Conservation (phyloP, 2,113 vertebrate genomes). For the Urocolius indicus region DNA sequence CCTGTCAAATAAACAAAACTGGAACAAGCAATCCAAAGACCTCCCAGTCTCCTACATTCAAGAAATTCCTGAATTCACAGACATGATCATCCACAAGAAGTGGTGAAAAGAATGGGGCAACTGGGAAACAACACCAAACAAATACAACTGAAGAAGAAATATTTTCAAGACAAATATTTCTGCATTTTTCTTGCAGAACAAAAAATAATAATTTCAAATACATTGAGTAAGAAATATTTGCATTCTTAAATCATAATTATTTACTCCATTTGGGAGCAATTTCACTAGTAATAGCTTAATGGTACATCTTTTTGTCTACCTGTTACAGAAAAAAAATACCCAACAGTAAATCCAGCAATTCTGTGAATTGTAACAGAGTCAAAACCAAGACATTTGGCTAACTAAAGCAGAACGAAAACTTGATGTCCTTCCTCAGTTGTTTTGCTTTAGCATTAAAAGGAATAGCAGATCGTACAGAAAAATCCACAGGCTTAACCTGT, state of each 20-base stretch:
- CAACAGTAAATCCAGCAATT: neutral
- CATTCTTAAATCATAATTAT: neutral
- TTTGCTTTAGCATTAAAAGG: neutral
- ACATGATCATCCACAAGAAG: fast-evolving
- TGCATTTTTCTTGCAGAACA: neutral
- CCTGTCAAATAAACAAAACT: neutral
- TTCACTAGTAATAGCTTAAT: neutral
- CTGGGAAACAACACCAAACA: too few species aligned
- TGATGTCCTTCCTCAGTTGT: neutral
- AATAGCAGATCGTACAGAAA: neutral
- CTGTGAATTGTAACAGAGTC: neutral
- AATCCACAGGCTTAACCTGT: neutral
- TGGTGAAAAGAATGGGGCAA: neutral
- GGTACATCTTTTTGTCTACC: neutral
- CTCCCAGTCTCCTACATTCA: neutral
- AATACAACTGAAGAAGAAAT: neutral
- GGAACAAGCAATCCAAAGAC: neutral
- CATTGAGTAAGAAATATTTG: neutral
- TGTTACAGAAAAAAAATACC: neutral
- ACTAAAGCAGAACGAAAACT: neutral
- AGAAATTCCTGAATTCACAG: neutral
- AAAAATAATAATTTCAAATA: neutral
- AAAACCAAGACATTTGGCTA: neutral
- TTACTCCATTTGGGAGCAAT: neutral
- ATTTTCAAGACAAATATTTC: neutral